Base-by-base conservation (phyloP, 92 coral and sea anemone genomes). In the Parazoanthus swiftii region DNA sequence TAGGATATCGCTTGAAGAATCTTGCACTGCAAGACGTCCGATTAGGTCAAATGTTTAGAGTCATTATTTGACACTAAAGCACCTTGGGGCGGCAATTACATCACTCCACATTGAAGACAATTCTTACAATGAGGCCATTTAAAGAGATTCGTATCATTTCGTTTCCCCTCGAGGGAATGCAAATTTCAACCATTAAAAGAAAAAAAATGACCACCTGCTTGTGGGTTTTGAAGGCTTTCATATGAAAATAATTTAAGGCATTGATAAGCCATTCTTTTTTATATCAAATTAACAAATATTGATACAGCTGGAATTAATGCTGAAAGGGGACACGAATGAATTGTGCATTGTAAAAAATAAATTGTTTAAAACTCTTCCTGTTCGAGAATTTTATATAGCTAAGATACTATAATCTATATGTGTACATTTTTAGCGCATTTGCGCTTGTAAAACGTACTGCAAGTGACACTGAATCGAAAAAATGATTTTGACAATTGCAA, bases 141-240 rank as follows among this genome's bases (percentile, higher is more conserved):
- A 21, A 25, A 42, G 39, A 58, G 38, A 33, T 50, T 9, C 5
- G 35, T 23, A 23, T 79, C 25, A n/a, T 7, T 77, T 39, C 16
- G 29, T 56, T 80, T 56, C 26, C 35, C 21, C 21, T 80, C 72
- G 9, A 35, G 26, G 6, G 29, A 80, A 80, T 80, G 85, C 85
- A 80, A 80, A 80, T 80, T 80, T 58, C 18, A 44, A 2, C 67
- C 83, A 65, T 80, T 29, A 48, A 80, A 54, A 81, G 35, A 54
- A 42, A 81, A 81, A 3, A 5, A 54, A 18, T 21, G 15, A 54
- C 73, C 85, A 58, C 73, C 72, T 63, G 74, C 44, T 16, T 26
- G 38, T 38, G 48, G 72, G 23, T 39, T 2, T 63, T 63, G 36
- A 63, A 23, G 46, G 42, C 4, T 54, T 79, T 66, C 59, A 46